Evolutionary conservation across 2,113 vertebrate species (phyloP).

Genomic region (Paedocypris sp.): DNA sequence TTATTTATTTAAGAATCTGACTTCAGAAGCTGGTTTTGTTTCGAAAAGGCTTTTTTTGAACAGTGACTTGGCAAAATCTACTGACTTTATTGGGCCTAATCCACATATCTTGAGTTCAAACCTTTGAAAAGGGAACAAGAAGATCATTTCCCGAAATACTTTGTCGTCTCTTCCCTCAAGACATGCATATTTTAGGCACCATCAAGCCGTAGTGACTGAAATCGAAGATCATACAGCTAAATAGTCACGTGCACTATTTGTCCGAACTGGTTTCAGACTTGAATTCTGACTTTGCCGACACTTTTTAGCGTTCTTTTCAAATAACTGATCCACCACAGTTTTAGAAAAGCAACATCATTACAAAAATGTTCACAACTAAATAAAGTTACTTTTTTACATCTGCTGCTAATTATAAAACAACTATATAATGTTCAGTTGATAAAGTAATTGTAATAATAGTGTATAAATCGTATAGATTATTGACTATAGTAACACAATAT

Average conservation of each 20-base stretch:
- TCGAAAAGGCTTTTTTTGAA: background rate
- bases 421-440: no score
- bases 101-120: background rate
- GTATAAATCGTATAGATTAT: no score
- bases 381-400: no score
- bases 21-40: no score
- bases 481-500: no score
- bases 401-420: no score
- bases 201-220: background rate
- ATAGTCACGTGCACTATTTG: background rate
- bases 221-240: background rate
- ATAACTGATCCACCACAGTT: no score
- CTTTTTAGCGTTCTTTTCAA: no score
- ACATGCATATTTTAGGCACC: slow-evolving; percentile 6
- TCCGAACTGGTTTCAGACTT: background rate
- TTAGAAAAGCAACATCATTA: no score
- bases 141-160: background rate
- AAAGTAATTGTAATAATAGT: no score
- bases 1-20: background rate
- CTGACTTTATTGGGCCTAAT: background rate
- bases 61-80: background rate
- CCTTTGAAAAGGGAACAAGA: background rate
- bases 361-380: no score
- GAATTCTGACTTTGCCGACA: no score
- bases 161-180: background rate